Base-by-base conservation (phyloP, 2,113 vertebrate species). In the Etheostoma cragini region DNA sequence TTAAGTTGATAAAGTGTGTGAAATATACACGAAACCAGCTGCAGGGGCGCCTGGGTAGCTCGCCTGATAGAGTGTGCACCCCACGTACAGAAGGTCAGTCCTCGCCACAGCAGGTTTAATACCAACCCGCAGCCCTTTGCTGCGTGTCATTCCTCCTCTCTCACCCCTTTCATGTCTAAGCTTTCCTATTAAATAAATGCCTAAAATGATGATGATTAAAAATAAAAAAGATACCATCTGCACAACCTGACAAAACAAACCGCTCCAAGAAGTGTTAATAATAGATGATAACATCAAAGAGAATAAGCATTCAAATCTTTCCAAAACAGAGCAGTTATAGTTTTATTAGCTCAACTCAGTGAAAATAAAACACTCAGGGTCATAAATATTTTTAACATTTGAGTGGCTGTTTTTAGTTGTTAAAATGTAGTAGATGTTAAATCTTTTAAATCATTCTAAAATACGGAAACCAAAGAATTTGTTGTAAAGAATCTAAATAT, bases 281-380 rank as follows among this genome's bases (percentile, higher is more conserved):
- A 90, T 85, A 86, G 74, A 93, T 86, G 76, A 80, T 14, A 76
- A 83, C 87, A 90, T 90, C 86, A 87, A 87, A 89, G 77, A 86
- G 72, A 65, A 70, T 66, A 61, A 82, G 79, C 60, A 68, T 66
- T 82, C 52, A 76, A 89, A 79, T 63, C 24, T 62, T 87, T 83
- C 77, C 64, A 84, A 78, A 63, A 81, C 64, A 49, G 71, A 56
- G 63, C n/a, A 82, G 87, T 83, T 85, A 83, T 54, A 83, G 35
- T 73, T 90, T 86, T 64, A 83, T 78, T 80, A 75, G 80, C 65
- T 86, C n/a, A 7, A 62, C 81, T 86, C 77, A 58, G 75, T 67
- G 63, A 42, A 85, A 85, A 81, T 57, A 1, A 87, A 80, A 79
- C 38, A 45, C 50, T 19, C 17, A 1, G 19, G 58, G 53, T 88